These are phyloP conservation scores for Poeciliopsis paucimaculata DNA, from an alignment of 2,797 vertebrate genomes.

Conservation along the genomic window DNA sequence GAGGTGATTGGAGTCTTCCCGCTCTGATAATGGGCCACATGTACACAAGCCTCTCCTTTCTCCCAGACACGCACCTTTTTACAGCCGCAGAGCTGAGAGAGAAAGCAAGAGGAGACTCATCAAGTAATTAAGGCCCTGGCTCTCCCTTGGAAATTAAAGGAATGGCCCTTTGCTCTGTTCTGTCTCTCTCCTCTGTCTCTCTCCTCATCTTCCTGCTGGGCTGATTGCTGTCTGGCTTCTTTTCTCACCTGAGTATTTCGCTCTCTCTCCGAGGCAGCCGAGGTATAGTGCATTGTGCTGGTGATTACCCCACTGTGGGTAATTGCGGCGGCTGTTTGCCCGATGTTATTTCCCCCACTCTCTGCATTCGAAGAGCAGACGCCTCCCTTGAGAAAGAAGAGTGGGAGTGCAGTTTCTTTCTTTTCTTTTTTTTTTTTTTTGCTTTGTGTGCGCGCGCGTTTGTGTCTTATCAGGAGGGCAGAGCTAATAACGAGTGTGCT, in stretches of 20 bases:
- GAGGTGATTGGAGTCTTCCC: constrained; percentile 89
- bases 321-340: constrained; percentile 85
- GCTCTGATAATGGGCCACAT: constrained; percentile 89
- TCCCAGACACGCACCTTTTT: constrained; percentile 38
- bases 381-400: constrained; percentile 41
- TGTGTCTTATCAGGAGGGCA: constrained; percentile 23
- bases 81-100: constrained; percentile 48
- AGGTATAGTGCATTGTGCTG: constrained; percentile 88
- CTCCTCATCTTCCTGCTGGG: constrained; percentile 65
- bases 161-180: constrained; percentile 88
- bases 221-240: constrained; percentile 94
- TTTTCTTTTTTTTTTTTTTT: constrained; percentile 13
- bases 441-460: constrained; percentile 5
- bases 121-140: constrained; percentile 96
- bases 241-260: constrained; percentile 91
- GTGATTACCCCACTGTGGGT: constrained; percentile 93
- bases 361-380: constrained; percentile 51
- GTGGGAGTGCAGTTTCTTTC: constrained; percentile 11
- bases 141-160: constrained; percentile 93
- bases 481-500: constrained; percentile 38
- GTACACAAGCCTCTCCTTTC: constrained; percentile 23
- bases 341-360: constrained; percentile 86
- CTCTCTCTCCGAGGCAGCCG: constrained; percentile 68
- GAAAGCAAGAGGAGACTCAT: constrained; percentile 87
- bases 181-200: constrained; percentile 22